These are phyloP conservation scores for Pardalotus punctatus DNA, from an alignment of 2,113 vertebrate genomes.

Conservation along the genomic window DNA sequence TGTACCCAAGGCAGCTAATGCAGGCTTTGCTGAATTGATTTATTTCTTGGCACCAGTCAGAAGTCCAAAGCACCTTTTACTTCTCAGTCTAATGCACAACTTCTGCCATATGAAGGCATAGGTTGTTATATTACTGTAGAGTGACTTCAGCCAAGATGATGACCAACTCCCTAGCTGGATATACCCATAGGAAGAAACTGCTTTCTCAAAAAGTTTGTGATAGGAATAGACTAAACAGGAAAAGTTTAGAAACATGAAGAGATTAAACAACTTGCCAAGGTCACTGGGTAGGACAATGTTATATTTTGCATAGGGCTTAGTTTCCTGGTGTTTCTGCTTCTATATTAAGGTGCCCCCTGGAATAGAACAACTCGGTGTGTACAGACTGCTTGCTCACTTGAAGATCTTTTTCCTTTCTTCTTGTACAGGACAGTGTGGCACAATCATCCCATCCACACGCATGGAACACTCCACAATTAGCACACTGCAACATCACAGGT, in stretches of 20 bases:
- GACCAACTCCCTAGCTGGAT: background rate
- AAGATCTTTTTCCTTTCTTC: background rate
- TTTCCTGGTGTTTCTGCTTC: background rate
- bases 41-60: constrained; percentile 14
- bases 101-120: background rate
- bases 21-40: constrained; percentile 40
- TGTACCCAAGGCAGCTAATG: constrained; percentile 10
- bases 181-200: background rate
- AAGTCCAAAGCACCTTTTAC: background rate
- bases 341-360: background rate
- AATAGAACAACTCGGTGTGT: background rate
- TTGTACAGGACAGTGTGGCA: background rate
- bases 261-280: background rate
- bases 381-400: background rate
- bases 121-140: background rate
- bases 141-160: background rate
- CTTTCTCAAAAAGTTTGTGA: background rate
- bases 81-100: constrained; percentile 4
- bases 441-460: background rate
- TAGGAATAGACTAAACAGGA: background rate
- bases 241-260: background rate
- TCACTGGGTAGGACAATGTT: background rate
- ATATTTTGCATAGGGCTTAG: background rate
- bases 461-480: background rate
- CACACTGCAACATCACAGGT: background rate